Conservation (phyloP, 2,113 vertebrate genomes). For the Delphinus delphis region DNA sequence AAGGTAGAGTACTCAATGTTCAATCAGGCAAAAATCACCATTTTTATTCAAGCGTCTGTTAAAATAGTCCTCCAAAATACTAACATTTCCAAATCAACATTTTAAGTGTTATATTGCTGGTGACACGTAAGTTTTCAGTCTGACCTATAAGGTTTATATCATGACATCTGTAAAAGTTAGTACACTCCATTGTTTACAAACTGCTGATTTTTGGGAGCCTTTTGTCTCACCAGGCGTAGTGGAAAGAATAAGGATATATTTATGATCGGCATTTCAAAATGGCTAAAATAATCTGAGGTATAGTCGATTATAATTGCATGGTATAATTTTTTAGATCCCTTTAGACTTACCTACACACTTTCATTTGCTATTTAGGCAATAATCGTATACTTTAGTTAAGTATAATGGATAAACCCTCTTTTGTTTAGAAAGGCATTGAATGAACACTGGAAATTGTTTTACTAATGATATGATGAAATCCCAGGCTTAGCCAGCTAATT, state of each 20-base stretch:
- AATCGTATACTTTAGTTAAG: constrained; percentile 35
- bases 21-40: not conserved
- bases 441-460: constrained; percentile 51
- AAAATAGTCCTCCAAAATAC: not conserved
- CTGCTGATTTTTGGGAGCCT: not conserved
- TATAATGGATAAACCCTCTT: not conserved
- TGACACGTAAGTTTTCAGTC: not conserved
- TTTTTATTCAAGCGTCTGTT: not conserved
- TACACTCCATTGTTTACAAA: not conserved
- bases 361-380: constrained; percentile 40
- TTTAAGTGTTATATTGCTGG: not conserved
- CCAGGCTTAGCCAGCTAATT: not conserved
- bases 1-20: constrained; percentile 85
- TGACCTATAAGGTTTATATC: not conserved
- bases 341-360: constrained; percentile 16
- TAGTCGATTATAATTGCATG: not conserved
- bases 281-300: constrained; percentile 9
- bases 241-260: constrained; percentile 4
- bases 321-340: not conserved
- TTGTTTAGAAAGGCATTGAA: constrained; percentile 45
- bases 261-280: constrained; percentile 32
- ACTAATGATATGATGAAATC: constrained; percentile 51
- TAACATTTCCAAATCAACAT: constrained; percentile 16
- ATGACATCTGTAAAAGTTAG: constrained; percentile 15
- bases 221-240: not conserved